Conservation (phyloP, 2,797 vertebrate genomes). For the Centropyge bicolor region DNA sequence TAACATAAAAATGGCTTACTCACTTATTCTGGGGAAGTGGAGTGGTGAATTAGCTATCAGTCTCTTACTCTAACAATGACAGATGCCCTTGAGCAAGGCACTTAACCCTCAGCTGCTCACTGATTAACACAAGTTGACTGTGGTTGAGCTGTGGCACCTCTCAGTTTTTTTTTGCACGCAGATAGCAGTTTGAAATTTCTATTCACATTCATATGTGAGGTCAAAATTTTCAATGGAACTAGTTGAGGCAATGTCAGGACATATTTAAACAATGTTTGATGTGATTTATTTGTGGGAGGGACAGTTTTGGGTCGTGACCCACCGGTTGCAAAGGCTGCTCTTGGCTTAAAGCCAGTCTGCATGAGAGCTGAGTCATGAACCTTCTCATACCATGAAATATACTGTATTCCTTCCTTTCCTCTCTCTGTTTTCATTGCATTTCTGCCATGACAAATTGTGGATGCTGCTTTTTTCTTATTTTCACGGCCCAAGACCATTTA, state of each 20-base stretch:
- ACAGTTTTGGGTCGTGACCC: conserved; percentile 63
- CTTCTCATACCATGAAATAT: conserved; percentile 24
- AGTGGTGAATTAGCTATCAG: neutral
- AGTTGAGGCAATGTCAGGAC: conserved; percentile 40
- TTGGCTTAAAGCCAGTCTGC: conserved; percentile 56
- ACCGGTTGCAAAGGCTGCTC: conserved; percentile 54
- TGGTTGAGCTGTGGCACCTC: neutral
- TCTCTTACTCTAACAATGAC: conserved; percentile 3
- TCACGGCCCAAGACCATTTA: neutral
- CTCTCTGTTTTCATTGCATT: conserved; percentile 1
- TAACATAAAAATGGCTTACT: neutral
- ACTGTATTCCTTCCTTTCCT: conserved; percentile 19
- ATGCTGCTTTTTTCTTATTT: neutral
- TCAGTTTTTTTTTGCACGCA: conserved; percentile 8
- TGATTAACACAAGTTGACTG: conserved; percentile 43
- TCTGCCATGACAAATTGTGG: neutral
- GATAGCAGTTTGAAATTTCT: conserved; percentile 7
- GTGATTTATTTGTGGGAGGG: conserved; percentile 51
- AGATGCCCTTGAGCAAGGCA: conserved; percentile 29
- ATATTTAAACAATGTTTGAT: conserved; percentile 52
- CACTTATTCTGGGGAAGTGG: neutral
- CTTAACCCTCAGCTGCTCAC: conserved; percentile 36
- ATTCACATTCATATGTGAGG: conserved; percentile 7
- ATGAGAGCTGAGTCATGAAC: conserved; percentile 66
- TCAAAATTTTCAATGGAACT: conserved; percentile 28